A percentile compares a stretch with the other conserved stretches of the same genome.
Evolutionary conservation across 2,113 vertebrate species (phyloP).

Genomic region (Microcebus jonahi): DNA sequence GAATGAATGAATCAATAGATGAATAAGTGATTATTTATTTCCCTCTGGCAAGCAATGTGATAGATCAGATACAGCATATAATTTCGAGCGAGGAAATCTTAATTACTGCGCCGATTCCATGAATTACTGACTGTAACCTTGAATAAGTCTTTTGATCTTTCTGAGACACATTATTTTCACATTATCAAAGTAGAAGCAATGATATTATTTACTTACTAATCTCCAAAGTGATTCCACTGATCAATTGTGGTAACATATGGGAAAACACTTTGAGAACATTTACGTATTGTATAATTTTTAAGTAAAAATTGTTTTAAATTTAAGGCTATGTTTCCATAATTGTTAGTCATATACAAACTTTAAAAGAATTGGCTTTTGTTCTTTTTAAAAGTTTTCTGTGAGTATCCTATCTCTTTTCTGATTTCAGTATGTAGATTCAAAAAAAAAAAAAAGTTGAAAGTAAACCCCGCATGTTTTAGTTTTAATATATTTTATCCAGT

Average conservation of each 20-base stretch:
- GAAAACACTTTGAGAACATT: not conserved
- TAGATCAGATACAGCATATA: not conserved
- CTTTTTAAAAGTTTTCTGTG: not conserved
- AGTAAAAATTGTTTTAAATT: constrained; percentile 4
- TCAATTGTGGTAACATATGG: not conserved
- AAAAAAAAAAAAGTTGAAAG: not conserved
- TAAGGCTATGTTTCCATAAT: not conserved
- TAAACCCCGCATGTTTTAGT: not conserved
- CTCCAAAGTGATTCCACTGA: not conserved
- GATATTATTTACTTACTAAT: not conserved
- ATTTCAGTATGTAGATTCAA: not conserved
- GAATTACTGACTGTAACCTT: not conserved
- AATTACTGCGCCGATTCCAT: not conserved
- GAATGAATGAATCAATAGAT: constrained; percentile 28
- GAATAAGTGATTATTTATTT: constrained; percentile 41
- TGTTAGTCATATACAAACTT: not conserved
- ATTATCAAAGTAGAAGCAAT: not conserved
- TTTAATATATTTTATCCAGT: not conserved
- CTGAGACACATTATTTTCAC: not conserved
- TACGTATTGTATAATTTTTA: not conserved
- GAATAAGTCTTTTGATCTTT: constrained; percentile 21
- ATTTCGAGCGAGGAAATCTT: constrained; percentile 20
- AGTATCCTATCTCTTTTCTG: not conserved
- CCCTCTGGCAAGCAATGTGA: not conserved
- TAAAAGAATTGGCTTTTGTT: not conserved